Evolutionary conservation across 1,140 invertebrate species (phyloP).

Genomic region (Drosophila tropicalis): DNA sequence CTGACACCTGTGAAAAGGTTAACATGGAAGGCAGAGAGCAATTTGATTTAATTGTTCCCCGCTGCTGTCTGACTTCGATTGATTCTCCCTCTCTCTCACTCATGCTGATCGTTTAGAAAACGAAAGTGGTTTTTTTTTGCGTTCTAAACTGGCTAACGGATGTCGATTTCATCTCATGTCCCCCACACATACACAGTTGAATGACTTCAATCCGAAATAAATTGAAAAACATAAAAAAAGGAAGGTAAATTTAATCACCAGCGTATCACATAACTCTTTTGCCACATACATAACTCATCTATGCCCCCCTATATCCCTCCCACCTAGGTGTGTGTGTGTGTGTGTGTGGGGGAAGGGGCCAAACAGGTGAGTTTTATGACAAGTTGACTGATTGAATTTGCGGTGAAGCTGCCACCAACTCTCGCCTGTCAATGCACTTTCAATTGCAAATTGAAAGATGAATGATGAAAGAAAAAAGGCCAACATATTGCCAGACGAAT

Average conservation of each 20-base stretch:
- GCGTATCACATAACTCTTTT: slow-evolving; percentile 7
- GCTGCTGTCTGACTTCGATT: slow-evolving; percentile 35
- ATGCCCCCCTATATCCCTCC: slow-evolving; percentile 16
- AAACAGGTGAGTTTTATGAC: slow-evolving; percentile 46
- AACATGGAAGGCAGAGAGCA: slow-evolving; percentile 29
- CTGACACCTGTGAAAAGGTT: slow-evolving; percentile 71
- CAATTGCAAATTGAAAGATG: slow-evolving; percentile 44
- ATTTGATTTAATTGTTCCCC: slow-evolving; percentile 48
- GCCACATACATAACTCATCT: slow-evolving; percentile 43
- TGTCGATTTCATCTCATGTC: background rate
- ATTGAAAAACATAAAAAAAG: slow-evolving; percentile 20
- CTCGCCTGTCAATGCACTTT: slow-evolving; percentile 48
- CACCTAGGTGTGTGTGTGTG: slow-evolving; percentile 40
- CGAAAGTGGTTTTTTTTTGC: slow-evolving; percentile 62
- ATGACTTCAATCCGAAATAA: slow-evolving; percentile 45
- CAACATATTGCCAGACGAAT: slow-evolving; percentile 36
- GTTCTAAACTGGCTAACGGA: slow-evolving; percentile 33
- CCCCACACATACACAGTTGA: slow-evolving; percentile 42
- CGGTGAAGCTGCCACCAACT: slow-evolving; percentile 27
- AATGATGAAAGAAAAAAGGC: slow-evolving; percentile 13
- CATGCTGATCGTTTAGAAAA: slow-evolving; percentile 12
- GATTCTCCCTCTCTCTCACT: slow-evolving; percentile 28
- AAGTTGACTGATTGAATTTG: slow-evolving; percentile 61
- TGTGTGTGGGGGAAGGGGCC: background rate
- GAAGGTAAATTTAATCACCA: background rate